A percentile compares a stretch with the other conserved stretches of the same genome.
Evolutionary conservation across 2,888 invertebrate genomes (phyloP).

Genomic region (Mythimna impura): DNA sequence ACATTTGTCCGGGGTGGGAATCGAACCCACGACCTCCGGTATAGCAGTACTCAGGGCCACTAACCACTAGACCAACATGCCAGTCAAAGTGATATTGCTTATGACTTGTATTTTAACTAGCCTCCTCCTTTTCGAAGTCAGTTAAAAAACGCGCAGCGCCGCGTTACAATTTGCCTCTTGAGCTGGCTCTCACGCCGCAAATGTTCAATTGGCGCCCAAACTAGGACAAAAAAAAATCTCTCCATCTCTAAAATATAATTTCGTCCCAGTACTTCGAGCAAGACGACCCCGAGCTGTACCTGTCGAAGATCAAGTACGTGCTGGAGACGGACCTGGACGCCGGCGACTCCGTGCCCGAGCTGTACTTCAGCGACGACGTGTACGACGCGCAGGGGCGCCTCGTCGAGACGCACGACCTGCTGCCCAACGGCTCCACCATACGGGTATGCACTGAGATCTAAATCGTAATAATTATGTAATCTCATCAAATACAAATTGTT

Average conservation of each 20-base stretch:
- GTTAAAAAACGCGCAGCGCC: too few relatives aligned
- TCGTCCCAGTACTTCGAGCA: conserved; percentile 96
- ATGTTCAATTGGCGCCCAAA: neutral
- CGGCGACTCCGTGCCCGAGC: conserved; percentile 93
- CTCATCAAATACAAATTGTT: too few relatives aligned
- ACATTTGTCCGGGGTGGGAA: too few relatives aligned
- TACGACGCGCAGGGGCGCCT: conserved; percentile 95
- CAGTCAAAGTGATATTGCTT: too few relatives aligned
- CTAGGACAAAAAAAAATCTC: neutral
- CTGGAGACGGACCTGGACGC: conserved; percentile 96
- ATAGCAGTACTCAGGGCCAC: too few relatives aligned
- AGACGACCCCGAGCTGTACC: conserved; percentile 98
- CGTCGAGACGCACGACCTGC: conserved; percentile 94
- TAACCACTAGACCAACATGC: too few relatives aligned
- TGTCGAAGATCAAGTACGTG: conserved; percentile 98
- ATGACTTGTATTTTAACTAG: too few relatives aligned
- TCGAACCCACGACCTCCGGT: too few relatives aligned
- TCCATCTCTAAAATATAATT: neutral
- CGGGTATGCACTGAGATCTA: conserved; percentile 65
- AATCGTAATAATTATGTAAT: too few relatives aligned
- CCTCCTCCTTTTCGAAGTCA: too few relatives aligned
- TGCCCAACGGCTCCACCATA: conserved; percentile 95
- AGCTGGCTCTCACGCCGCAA: too few relatives aligned
- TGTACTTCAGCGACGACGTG: conserved; percentile 97
- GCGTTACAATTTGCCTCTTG: too few relatives aligned